phyloP scores from a whole-genome alignment of 2,888 invertebrate species.

The Ormyrus pomaceus region DNA sequence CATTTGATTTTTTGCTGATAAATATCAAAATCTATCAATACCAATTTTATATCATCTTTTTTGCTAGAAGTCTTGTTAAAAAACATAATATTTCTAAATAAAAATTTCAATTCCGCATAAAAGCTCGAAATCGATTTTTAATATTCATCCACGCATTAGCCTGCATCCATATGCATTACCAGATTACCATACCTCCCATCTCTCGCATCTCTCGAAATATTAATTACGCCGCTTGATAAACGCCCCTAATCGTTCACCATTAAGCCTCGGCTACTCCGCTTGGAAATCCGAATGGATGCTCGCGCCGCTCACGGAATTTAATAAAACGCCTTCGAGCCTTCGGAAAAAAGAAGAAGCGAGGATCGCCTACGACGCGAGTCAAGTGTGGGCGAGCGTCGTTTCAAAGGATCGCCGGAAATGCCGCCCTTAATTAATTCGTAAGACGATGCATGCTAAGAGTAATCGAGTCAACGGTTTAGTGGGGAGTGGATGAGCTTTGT shows the following conservation, averaged over 20 bases:
- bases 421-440: conserved; percentile 32
- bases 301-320: not conserved
- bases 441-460: not conserved
- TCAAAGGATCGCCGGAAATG: not conserved
- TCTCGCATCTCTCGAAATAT: too few species aligned
- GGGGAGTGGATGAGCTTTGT: too few species aligned
- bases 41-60: too few species aligned
- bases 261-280: not conserved
- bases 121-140: not conserved
- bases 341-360: not conserved
- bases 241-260: conserved; percentile 5
- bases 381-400: conserved; percentile 19
- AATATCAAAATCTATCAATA: too few species aligned
- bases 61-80: too few species aligned
- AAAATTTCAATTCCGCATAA: too few species aligned
- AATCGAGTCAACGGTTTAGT: too few species aligned
- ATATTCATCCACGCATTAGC: not conserved
- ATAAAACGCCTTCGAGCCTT: not conserved
- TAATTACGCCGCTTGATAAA: not conserved
- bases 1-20: too few species aligned
- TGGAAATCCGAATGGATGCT: conserved; percentile 8
- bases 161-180: not conserved
- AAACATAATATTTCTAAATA: too few species aligned
- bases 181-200: not conserved
- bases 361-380: conserved; percentile 39